Percentiles rank a stretch among this genome's conserved stretches.
phyloP scores from a whole-genome alignment of 64 coral and sea anemone species.

The Pocillopora damicornis region DNA sequence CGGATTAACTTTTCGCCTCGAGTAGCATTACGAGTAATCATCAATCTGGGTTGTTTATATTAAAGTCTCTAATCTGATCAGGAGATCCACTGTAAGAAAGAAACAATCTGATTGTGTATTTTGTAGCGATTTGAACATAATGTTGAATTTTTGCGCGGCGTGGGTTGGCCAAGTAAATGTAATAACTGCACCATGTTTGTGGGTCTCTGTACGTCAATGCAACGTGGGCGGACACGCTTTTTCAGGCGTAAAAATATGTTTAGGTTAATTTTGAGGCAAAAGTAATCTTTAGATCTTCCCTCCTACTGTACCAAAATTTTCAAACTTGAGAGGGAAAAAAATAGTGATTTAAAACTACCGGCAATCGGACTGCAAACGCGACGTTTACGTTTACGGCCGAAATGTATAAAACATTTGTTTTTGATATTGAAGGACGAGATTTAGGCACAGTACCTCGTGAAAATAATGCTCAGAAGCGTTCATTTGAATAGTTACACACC shows the following conservation, averaged over 20 bases:
- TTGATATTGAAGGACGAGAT: no score
- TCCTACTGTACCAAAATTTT: no score
- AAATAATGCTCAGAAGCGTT: not conserved
- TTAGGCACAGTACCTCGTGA: no score
- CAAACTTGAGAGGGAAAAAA: no score
- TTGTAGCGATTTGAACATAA: not conserved
- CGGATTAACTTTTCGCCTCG: not conserved
- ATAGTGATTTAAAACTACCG: no score
- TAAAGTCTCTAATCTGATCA: slow-evolving; percentile 6
- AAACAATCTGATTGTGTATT: not conserved
- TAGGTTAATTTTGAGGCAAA: not conserved
- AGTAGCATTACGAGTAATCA: not conserved
- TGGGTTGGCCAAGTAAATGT: not conserved
- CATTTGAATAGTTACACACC: not conserved
- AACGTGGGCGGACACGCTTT: not conserved
- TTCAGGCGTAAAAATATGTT: not conserved
- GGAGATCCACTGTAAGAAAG: not conserved
- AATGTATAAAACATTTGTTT: no score
- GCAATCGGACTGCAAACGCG: no score
- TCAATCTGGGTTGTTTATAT: not conserved
- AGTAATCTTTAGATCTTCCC: not conserved
- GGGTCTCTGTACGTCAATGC: not conserved
- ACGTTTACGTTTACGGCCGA: no score
- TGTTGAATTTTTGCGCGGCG: not conserved
- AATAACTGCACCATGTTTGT: not conserved